Evolutionary conservation across 2,113 vertebrate genomes (phyloP).

Genomic region (Datnioides undecimradiatus): DNA sequence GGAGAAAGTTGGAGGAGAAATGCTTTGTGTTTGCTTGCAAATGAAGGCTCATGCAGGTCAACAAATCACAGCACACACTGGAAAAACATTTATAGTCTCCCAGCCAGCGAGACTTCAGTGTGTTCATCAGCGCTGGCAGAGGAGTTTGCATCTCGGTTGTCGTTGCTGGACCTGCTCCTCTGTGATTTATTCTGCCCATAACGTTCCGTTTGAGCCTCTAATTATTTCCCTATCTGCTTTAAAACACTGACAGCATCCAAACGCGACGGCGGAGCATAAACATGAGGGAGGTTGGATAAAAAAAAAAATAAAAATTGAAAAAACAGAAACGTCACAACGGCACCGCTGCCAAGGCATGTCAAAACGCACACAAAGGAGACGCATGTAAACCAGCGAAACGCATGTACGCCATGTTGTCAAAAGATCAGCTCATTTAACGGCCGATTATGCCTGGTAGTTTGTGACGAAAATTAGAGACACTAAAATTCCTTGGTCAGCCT

Average conservation of each 20-base stretch:
- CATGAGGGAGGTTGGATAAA: constrained; percentile 33
- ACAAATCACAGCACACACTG: constrained; percentile 12
- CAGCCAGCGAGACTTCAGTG: constrained; percentile 3
- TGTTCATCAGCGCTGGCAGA: constrained; percentile 23
- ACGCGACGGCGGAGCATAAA: constrained; percentile 48
- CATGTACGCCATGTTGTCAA: constrained; percentile 36
- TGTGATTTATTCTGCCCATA: constrained; percentile 41
- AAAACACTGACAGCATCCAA: constrained; percentile 61
- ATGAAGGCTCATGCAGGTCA: constrained; percentile 6
- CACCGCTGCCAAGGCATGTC: constrained; percentile 15
- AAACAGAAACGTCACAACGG: constrained; percentile 7
- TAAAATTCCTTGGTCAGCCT: constrained; percentile 73
- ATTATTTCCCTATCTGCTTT: constrained; percentile 75
- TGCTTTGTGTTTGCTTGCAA: constrained; percentile 19
- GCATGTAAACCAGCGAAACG: constrained; percentile 40
- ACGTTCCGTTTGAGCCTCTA: constrained; percentile 53
- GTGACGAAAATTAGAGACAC: constrained; percentile 56
- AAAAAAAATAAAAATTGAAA: constrained; percentile 24
- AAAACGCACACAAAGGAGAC: constrained; percentile 35
- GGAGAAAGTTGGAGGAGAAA: neutral
- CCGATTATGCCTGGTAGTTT: constrained; percentile 50
- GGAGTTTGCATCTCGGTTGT: constrained; percentile 16
- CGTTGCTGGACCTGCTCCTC: constrained; percentile 17
- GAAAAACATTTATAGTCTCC: constrained; percentile 5
- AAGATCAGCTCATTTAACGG: constrained; percentile 56